phyloP scores from a whole-genome alignment of 2,113 vertebrate species.

The Mormyrus iriodes region DNA sequence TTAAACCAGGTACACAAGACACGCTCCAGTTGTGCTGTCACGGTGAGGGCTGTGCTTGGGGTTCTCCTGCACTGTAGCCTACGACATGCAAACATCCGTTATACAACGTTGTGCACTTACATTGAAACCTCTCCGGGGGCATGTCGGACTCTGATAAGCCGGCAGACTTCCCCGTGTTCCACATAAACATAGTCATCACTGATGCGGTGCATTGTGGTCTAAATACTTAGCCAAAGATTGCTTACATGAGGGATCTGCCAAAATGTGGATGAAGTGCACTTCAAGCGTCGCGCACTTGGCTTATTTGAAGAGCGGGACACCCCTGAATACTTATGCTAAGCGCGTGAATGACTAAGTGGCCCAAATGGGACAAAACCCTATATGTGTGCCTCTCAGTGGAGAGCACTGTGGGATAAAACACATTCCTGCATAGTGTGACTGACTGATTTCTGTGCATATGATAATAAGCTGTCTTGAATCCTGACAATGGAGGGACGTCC shows the following conservation, averaged over 20 bases:
- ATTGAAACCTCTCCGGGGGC: background rate
- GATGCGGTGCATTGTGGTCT: background rate
- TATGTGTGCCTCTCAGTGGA: background rate
- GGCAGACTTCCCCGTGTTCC: background rate
- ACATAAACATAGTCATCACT: background rate
- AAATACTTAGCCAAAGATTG: background rate
- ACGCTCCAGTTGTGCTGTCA: background rate
- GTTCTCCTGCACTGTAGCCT: background rate
- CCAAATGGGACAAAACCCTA: background rate
- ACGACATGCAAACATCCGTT: background rate
- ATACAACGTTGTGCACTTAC: background rate
- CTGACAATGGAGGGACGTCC: background rate
- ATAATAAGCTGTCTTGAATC: background rate
- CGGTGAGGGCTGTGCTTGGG: background rate
- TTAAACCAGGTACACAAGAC: background rate
- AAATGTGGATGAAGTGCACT: background rate
- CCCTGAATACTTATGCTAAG: background rate
- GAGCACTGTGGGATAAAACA: background rate
- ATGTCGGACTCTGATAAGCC: background rate
- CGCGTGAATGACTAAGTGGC: background rate
- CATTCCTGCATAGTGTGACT: background rate
- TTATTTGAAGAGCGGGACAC: background rate
- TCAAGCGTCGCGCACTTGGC: background rate
- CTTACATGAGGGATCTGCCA: background rate
- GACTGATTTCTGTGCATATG: background rate